Evolutionary conservation across 92 coral and sea anemone genomes (phyloP).

Genomic region (Epizoanthus rinbou): DNA sequence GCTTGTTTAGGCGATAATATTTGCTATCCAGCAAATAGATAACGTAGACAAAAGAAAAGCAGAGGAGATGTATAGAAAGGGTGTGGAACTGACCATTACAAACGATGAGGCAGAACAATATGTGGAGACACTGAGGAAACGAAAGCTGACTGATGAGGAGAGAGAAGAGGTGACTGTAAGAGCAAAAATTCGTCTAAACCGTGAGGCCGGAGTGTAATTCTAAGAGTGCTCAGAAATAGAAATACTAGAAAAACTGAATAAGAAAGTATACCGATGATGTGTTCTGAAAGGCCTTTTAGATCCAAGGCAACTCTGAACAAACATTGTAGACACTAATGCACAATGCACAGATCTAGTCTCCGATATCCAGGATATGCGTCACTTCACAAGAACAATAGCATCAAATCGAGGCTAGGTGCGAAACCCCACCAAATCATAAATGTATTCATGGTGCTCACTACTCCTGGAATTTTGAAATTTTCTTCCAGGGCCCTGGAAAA

Average conservation of each 20-base stretch:
- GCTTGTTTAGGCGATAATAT: constrained; percentile 74
- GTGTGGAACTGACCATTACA: constrained; percentile 32
- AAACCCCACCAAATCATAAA: neutral
- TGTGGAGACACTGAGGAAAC: constrained; percentile 30
- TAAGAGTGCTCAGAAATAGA: too few species aligned
- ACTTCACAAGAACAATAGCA: too few species aligned
- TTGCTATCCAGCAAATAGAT: constrained; percentile 62
- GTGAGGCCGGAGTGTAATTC: neutral
- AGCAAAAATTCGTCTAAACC: constrained; percentile 3
- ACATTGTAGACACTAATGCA: too few species aligned
- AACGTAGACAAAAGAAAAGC: constrained; percentile 58
- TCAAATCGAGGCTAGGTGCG: too few species aligned
- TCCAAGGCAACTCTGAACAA: neutral
- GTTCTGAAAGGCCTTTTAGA: too few species aligned
- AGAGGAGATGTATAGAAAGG: constrained; percentile 52
- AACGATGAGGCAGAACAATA: constrained; percentile 44
- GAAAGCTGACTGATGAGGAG: constrained; percentile 16
- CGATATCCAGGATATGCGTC: too few species aligned
- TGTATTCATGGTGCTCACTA: too few species aligned
- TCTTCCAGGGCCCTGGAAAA: too few species aligned
- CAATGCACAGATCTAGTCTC: too few species aligned
- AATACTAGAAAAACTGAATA: too few species aligned
- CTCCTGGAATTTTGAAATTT: too few species aligned
- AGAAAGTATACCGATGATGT: too few species aligned
- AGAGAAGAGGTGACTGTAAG: constrained; percentile 20